Base-by-base conservation (phyloP, 2,888 invertebrate species). In the Scaptomyza flava region DNA sequence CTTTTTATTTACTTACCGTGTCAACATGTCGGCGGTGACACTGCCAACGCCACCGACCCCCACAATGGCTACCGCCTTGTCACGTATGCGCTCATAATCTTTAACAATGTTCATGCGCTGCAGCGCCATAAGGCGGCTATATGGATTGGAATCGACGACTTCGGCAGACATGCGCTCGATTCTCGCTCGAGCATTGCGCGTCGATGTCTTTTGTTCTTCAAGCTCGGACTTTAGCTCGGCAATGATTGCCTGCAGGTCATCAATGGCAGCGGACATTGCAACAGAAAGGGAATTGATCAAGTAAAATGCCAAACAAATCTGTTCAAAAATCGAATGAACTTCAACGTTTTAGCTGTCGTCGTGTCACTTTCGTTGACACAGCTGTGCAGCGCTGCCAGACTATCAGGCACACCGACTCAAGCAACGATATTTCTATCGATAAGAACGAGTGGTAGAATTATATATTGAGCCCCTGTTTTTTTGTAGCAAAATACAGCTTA, bases 11-110 rank as follows among this genome's bases (percentile, higher is more conserved):
- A 50, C 72, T 63, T 54, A 90, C 91, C 91, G 90, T 4, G 99
- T 99, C 53, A 99, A 93, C 99, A 99, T 99, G 93, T 99, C 99
- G 42, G 99, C 99, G 1, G 99, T 98, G 2, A 99, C 99, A 93
- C 98, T 98, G 43, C 99, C 99, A n/a, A 99, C 99, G 36, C 99
- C 99, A 1, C 99, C 99, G 0, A 99, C 96, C 4, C 99, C 99
- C 9, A 99, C 98, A 41, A 99, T 95, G 6, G 97, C 98, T 4
- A 99, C 96, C 0, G 98, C 95, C 91, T 95, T 95, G 36, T 96
- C 95, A 41, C 99, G 94, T 72, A 98, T 98, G 87, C 95, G 95
- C 93, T 99, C 99, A 91, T 99, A 99, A 91, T 99, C 97, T 79
- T 98, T 95, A 2, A 99, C 99, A 78, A 99, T 99, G 34, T 99